Evolutionary conservation across 2,888 invertebrate species (phyloP).

Genomic region (Drosophila pseudotalamancana): DNA sequence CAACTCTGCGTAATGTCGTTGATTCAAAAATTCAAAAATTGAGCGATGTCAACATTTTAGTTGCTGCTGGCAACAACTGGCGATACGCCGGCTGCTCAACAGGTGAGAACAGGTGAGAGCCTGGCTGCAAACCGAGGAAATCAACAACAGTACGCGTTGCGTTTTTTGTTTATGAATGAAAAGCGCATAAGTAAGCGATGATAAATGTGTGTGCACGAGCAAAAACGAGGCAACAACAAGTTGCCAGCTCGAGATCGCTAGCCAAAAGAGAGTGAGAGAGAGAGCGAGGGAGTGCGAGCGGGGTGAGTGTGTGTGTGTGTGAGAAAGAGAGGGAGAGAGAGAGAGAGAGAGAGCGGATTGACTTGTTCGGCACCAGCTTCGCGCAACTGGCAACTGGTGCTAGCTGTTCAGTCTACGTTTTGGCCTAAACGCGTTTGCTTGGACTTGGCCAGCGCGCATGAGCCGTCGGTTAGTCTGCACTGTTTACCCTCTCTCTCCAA

Average conservation of each 20-base stretch:
- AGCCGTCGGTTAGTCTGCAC: slow-evolving; percentile 54
- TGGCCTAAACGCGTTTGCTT: slow-evolving; percentile 81
- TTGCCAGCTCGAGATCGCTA: slow-evolving; percentile 31
- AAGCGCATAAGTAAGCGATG: slow-evolving; percentile 63
- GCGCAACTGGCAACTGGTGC: slow-evolving; percentile 22
- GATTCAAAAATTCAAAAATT: slow-evolving; percentile 28
- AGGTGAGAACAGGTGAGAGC: slow-evolving; percentile 57
- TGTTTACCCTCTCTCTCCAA: slow-evolving; percentile 21
- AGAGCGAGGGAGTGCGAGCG: neutral
- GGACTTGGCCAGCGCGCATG: slow-evolving; percentile 71
- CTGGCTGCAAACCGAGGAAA: neutral
- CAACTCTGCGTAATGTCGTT: slow-evolving; percentile 33
- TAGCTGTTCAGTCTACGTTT: slow-evolving; percentile 76
- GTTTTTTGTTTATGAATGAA: slow-evolving; percentile 77
- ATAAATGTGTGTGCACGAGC: slow-evolving; percentile 62
- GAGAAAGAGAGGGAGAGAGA: neutral
- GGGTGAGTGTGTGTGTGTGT: neutral
- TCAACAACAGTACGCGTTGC: slow-evolving; percentile 45
- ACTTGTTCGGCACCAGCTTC: slow-evolving; percentile 9
- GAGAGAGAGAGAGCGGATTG: neutral
- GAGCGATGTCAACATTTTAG: slow-evolving; percentile 9
- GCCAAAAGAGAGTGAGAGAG: slow-evolving; percentile 1
- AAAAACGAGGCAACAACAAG: slow-evolving; percentile 46
- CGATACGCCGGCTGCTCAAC: slow-evolving; percentile 47
- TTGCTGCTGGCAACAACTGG: slow-evolving; percentile 37